These are phyloP conservation scores for Pristionchus mayeri DNA, from an alignment of 2,888 invertebrate genomes.

Conservation along the genomic window DNA sequence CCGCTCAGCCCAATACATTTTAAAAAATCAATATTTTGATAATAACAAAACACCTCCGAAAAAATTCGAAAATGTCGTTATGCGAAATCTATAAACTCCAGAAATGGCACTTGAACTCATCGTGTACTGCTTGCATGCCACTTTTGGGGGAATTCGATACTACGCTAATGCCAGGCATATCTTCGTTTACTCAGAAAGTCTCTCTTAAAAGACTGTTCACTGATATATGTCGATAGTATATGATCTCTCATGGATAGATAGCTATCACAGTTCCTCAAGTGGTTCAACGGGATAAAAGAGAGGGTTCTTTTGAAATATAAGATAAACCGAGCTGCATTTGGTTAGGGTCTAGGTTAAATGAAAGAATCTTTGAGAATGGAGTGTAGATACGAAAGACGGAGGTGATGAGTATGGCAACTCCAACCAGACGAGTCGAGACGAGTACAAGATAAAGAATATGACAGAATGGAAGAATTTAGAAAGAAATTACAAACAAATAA, in stretches of 20 bases:
- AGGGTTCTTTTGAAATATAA: too few species aligned
- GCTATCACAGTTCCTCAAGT: conserved; percentile 4
- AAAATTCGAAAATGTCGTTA: too few species aligned
- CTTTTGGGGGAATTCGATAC: too few species aligned
- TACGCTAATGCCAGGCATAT: too few species aligned
- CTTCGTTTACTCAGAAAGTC: too few species aligned
- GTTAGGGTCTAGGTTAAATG: neutral
- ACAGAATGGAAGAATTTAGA: neutral
- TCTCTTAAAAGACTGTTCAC: too few species aligned
- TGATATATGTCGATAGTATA: neutral
- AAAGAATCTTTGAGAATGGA: neutral
- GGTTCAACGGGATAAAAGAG: neutral
- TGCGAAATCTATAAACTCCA: too few species aligned
- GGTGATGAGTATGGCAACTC: neutral
- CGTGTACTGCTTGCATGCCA: too few species aligned
- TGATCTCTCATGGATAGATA: neutral
- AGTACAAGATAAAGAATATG: neutral
- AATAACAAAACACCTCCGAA: too few species aligned
- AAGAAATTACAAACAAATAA: neutral
- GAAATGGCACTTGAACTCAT: too few species aligned
- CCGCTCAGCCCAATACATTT: too few species aligned
- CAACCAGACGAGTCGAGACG: neutral
- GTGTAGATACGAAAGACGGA: conserved; percentile 15
- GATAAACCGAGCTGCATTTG: neutral
- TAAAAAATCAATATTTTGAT: too few species aligned